A percentile compares a stretch with the other conserved stretches of the same genome.
These are phyloP conservation scores for Neomonachus schauinslandi DNA, from an alignment of 2,113 vertebrate genomes.

Conservation along the genomic window DNA sequence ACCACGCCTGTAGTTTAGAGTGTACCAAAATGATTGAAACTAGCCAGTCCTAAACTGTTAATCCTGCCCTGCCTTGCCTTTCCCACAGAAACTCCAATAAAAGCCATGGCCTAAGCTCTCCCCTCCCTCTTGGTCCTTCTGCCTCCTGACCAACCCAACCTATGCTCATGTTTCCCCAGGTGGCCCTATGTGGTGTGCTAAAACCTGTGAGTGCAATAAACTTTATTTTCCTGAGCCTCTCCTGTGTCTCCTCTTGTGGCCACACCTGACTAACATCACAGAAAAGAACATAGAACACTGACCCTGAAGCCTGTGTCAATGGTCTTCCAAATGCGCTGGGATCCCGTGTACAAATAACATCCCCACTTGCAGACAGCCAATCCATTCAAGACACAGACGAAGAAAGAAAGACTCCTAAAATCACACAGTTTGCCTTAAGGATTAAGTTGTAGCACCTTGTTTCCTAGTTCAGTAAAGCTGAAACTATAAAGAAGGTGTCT, in stretches of 20 bases:
- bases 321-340: not conserved
- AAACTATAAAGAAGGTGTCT: not conserved
- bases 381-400: not conserved
- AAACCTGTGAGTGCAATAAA: not conserved
- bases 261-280: not conserved
- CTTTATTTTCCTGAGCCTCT: not conserved
- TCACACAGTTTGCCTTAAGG: not conserved
- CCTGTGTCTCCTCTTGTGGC: not conserved
- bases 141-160: not conserved
- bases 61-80: not conserved
- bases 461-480: not conserved
- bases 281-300: not conserved
- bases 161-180: not conserved
- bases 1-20: not conserved
- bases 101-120: not conserved
- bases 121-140: not conserved
- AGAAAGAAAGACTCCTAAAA: conserved; percentile 2
- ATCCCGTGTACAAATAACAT: not conserved
- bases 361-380: not conserved
- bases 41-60: not conserved
- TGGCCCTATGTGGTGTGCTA: not conserved
- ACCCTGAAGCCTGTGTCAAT: not conserved
- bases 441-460: not conserved
- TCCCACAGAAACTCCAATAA: not conserved
- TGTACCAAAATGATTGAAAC: not conserved